Base-by-base conservation (phyloP, 1,140 invertebrate genomes). In the Rhyacophila brunnea region DNA sequence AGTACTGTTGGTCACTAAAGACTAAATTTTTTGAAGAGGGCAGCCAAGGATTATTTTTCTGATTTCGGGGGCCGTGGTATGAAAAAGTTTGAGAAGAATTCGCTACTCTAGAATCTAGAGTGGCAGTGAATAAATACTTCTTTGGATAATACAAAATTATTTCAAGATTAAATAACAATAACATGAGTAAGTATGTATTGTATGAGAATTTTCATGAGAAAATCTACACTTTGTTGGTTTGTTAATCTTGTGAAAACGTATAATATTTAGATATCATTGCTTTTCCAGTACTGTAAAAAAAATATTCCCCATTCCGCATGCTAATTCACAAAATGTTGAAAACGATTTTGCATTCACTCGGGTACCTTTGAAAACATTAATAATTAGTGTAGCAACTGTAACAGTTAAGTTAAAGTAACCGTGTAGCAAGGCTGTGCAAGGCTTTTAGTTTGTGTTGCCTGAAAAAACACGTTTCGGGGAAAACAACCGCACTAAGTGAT, bases 381-480 rank as follows among this genome's bases (percentile, higher is more conserved):
- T 9, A 36, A 42, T 13, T 42, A 42, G 40, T 18, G 11, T 42
- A 42, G 4, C 13, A 28, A 9, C 23, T 5, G 23, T 28, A 28
- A 28, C 23, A 46, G 44, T 46, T 19, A 14, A 19, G 11, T 46
- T 46, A n/a, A n/a, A 18, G 20, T n/a, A 14, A 19, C 18, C 44
- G 44, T 46, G 44, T 46, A n/a, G 44, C n/a, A 6, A 14, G 42
- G 42, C 17, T 46, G 23, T 18, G 18, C 44, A n/a, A 18, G 18
- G 44, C 44, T 46, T 46, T 46, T 19, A 46, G 44, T 46, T 18
- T 46, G 11, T 19, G 44, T 17, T 19, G 18, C 44, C 20, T 46
- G 44, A 46, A 46, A 46, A 46, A 46, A 46, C 44, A 46, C 44
- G 18, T 46, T 46, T 28, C n/a, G 44, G 10, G 18, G 44, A 46